Conservation (phyloP, 2,113 vertebrate species). For the Laticauda colubrina region DNA sequence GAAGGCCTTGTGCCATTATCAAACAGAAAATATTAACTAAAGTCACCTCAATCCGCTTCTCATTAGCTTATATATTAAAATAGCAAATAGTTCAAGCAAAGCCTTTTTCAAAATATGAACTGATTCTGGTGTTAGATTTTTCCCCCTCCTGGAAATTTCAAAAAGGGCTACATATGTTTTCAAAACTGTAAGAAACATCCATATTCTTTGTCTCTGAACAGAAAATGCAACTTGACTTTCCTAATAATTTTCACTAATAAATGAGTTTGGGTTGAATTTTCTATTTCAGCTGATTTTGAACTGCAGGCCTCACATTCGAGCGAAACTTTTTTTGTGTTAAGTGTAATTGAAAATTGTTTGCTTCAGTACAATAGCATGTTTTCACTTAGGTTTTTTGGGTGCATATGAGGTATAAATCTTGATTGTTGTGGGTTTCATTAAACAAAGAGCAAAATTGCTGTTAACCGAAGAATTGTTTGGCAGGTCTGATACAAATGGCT, state of each 20-base stretch:
- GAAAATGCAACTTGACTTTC: background rate
- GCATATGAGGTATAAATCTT: background rate
- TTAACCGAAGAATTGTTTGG: background rate
- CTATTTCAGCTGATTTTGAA: background rate
- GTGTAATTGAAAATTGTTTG: background rate
- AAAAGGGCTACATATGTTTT: background rate
- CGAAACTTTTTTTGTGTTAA: background rate
- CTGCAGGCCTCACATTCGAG: background rate
- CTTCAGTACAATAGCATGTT: background rate
- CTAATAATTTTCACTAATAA: background rate
- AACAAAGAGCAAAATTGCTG: background rate
- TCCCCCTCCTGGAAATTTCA: background rate
- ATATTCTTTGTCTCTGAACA: background rate
- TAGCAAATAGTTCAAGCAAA: background rate
- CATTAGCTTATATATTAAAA: background rate
- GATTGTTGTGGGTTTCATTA: background rate
- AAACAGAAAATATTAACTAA: background rate
- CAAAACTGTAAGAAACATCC: background rate
- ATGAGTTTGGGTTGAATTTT: background rate
- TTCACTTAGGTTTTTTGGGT: background rate
- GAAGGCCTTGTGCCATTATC: background rate
- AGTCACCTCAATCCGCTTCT: background rate
- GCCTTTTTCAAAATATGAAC: background rate
- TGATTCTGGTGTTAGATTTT: background rate
- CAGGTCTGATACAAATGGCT: background rate